Evolutionary conservation across 2,888 invertebrate species (phyloP).

Genomic region (Nomada ruficornis): DNA sequence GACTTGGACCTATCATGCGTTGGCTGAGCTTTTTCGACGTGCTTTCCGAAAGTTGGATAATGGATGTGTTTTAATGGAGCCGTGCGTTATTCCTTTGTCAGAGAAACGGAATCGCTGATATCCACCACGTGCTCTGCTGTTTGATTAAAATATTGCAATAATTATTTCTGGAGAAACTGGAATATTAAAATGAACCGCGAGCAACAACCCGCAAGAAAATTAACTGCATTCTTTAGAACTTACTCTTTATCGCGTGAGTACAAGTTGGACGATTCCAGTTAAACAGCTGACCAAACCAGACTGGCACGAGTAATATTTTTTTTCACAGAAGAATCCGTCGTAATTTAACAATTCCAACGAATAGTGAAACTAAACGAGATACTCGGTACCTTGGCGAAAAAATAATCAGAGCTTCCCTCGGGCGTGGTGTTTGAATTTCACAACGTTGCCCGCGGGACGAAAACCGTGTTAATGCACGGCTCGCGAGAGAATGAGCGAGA

Average conservation of each 20-base stretch:
- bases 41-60: background rate
- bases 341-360: background rate
- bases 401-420: background rate
- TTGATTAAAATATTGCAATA: background rate
- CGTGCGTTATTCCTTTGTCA: background rate
- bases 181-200: too few species aligned
- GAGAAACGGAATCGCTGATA: conserved; percentile 3
- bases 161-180: too few species aligned
- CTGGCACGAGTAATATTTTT: too few species aligned
- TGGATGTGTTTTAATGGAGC: background rate
- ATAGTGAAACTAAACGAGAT: background rate
- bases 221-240: too few species aligned
- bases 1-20: too few species aligned
- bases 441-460: conserved; percentile 31
- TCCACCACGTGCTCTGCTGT: background rate
- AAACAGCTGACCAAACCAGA: too few species aligned
- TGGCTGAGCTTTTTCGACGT: background rate
- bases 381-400: background rate
- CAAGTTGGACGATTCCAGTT: too few species aligned
- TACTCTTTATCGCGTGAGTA: too few species aligned
- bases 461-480: conserved; percentile 55
- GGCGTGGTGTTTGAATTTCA: conserved; percentile 32
- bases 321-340: background rate
- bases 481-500: background rate
- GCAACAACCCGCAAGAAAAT: too few species aligned